These are phyloP conservation scores for Crocodylus rhombifer DNA, from an alignment of 2,797 vertebrate species.

Conservation along the genomic window DNA sequence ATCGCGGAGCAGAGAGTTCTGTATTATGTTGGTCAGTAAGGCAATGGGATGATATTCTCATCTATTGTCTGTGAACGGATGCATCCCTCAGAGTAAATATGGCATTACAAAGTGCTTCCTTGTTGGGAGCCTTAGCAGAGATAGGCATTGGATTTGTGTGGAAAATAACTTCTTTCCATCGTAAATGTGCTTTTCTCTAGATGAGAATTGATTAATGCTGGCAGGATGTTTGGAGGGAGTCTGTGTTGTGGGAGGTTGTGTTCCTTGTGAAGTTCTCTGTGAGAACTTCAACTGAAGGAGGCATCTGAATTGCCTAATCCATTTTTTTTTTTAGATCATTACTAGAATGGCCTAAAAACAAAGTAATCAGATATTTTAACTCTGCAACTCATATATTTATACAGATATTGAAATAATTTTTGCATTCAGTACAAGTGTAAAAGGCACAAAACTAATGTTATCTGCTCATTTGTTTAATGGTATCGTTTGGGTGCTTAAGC, in stretches of 20 bases:
- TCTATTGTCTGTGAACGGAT: accelerated
- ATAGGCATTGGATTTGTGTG: neutral
- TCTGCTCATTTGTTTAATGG: slow-evolving; percentile 28
- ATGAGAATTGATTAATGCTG: too few relatives aligned
- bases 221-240: neutral
- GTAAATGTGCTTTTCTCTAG: too few relatives aligned
- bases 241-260: neutral
- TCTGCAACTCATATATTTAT: too few relatives aligned
- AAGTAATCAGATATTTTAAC: too few relatives aligned
- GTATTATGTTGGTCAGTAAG: neutral
- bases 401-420: too few relatives aligned
- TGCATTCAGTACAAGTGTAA: too few relatives aligned
- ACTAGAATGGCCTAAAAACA: too few relatives aligned
- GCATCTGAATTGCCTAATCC: too few relatives aligned
- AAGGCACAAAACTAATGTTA: neutral
- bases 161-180: neutral
- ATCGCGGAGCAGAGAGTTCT: neutral
- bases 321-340: neutral
- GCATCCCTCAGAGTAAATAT: neutral
- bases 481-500: slow-evolving; percentile 10
- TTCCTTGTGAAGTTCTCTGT: neutral
- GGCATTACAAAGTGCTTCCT: neutral
- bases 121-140: neutral
- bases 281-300: too few relatives aligned
- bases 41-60: accelerated